Evolutionary conservation across 2,113 vertebrate genomes (phyloP), one percentile per base, ranked within the genome.

Genomic region (Xyliphius kryptos): DNA sequence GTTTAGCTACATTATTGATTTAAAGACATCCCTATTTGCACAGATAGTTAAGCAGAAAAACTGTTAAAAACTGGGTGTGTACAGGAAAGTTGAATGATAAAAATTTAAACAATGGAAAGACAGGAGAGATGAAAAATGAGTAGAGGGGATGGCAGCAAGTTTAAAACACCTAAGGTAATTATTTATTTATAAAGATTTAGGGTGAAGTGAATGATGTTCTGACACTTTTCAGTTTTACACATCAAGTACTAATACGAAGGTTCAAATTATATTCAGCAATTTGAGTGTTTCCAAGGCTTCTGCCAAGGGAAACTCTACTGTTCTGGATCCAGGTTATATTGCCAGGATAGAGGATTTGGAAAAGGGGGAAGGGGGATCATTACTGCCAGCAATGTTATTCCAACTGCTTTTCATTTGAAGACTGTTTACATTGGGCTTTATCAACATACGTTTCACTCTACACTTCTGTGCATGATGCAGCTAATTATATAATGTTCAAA

Each of bases 301-400:
- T 69, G 85, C 83, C 83, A 85, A 85, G 72, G 67, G 57, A 82
- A 86, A 82, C 76, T 74, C 58, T 73, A 46, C 38, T 77, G 63
- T 58, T 75, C 67, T 63, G 70, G 68, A 76, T 70, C 51, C 8
- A 57, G 56, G 62, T 73, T 54, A 47, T 68, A 62, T 58, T 1
- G 61, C 74, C 76, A 79, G 66, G 71, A 72, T 69, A 8, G 13
- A 41, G 50, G 66, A 54, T 52, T 49, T 70, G 69, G 71, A 66
- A 47, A 17, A 51, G 49, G 50, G 55, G 16, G 3, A 17, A 72
- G 65, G 78, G 70, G 70, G 71, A 77, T 67, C 50, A 70, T 36
- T 19, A 55, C 53, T 63, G 62, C 77, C 76, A 77, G 66, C 59
- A 63, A 20, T n/a, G 15, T 36, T 57, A 59, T 67, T 46, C 37